phyloP scores from a whole-genome alignment of 2,888 invertebrate genomes.

The Tipula unca region DNA sequence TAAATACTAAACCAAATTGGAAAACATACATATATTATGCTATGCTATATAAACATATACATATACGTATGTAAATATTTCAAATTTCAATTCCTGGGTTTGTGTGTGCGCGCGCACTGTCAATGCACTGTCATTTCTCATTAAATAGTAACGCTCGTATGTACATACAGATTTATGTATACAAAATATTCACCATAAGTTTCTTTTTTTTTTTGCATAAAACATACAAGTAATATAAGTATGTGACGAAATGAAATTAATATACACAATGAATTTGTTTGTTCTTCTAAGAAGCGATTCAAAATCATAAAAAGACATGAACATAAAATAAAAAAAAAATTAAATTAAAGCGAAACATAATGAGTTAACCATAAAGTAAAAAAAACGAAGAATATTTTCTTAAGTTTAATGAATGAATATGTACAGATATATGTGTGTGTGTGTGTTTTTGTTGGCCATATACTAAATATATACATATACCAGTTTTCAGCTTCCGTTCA shows the following conservation, averaged over 20 bases:
- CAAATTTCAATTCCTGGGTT: neutral
- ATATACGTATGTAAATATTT: too few relatives aligned
- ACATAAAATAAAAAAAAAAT: neutral
- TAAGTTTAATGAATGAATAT: neutral
- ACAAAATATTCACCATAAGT: neutral
- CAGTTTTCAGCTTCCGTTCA: neutral
- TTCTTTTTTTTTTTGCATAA: neutral
- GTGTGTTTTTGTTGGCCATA: neutral
- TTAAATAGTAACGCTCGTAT: neutral
- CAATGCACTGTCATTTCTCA: neutral
- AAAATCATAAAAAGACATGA: neutral
- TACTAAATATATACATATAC: neutral
- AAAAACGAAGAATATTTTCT: neutral
- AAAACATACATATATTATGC: too few relatives aligned
- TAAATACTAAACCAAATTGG: too few relatives aligned
- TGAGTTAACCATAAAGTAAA: neutral
- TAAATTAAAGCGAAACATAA: neutral
- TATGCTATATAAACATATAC: neutral
- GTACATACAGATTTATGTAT: neutral
- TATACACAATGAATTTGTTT: neutral
- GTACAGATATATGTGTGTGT: neutral
- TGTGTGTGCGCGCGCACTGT: neutral
- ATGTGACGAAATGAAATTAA: conserved; percentile 14
- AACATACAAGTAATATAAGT: neutral
- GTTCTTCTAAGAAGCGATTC: neutral